Conservation (phyloP, 2,113 vertebrate genomes). For the Beaufortia kweichowensis region DNA sequence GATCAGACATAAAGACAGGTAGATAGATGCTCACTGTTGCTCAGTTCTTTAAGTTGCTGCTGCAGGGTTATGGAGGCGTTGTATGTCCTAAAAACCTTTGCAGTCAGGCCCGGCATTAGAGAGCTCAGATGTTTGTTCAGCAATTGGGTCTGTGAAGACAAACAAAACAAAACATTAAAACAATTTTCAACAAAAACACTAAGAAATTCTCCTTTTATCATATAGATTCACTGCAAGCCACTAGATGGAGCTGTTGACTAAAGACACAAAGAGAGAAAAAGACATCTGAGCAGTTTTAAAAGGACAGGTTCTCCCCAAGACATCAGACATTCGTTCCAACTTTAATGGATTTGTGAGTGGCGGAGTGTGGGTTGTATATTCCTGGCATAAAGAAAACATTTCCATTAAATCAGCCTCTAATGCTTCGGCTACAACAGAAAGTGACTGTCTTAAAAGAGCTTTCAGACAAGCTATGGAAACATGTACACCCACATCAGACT, state of each 20-base stretch:
- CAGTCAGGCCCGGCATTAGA: slow-evolving; percentile 77
- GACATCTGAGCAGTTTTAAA: not conserved
- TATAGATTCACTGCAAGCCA: slow-evolving; percentile 45
- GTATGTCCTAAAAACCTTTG: slow-evolving; percentile 81
- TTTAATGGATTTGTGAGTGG: slow-evolving; percentile 29
- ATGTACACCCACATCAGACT: slow-evolving; percentile 7
- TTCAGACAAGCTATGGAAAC: not conserved
- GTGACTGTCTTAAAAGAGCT: not conserved
- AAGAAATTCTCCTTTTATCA: not conserved
- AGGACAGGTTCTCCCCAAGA: not conserved
- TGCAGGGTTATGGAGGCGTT: slow-evolving; percentile 82
- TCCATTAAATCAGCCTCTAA: slow-evolving; percentile 8
- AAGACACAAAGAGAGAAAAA: not conserved
- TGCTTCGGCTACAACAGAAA: not conserved
- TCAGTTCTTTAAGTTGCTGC: slow-evolving; percentile 76
- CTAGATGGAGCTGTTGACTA: slow-evolving; percentile 66
- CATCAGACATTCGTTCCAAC: not conserved
- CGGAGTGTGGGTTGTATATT: not conserved
- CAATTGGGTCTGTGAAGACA: slow-evolving; percentile 63
- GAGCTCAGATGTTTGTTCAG: slow-evolving; percentile 78
- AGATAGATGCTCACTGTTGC: slow-evolving; percentile 65
- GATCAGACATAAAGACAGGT: not conserved
- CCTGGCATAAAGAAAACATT: slow-evolving; percentile 26
- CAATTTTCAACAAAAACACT: not conserved
- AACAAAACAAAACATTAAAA: not conserved